phyloP scores from a whole-genome alignment of 2,113 vertebrate species.

The Panthera tigris region DNA sequence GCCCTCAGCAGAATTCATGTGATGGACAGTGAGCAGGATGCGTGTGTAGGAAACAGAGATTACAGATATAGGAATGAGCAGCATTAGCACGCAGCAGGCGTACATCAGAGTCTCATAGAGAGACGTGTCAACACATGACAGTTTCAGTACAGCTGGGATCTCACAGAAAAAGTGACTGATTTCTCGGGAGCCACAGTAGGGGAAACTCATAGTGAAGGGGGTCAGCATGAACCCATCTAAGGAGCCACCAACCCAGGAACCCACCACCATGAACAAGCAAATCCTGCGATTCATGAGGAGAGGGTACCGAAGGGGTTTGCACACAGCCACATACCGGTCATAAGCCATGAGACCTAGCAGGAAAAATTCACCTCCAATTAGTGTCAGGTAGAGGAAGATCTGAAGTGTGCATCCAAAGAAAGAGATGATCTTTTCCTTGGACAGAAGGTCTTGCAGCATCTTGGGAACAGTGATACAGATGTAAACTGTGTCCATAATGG shows the following conservation, averaged over 20 bases:
- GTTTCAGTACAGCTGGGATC: conserved; percentile 22
- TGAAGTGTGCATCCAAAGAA: conserved; percentile 58
- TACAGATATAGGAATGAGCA: conserved; percentile 30
- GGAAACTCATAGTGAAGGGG: conserved; percentile 56
- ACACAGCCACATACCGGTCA: conserved; percentile 53
- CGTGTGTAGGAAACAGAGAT: conserved; percentile 41
- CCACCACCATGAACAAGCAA: conserved; percentile 39
- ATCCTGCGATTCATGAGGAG: conserved; percentile 55
- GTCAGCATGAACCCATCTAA: conserved; percentile 66
- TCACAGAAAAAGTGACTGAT: conserved; percentile 70
- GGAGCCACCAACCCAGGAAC: conserved; percentile 54
- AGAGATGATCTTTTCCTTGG: conserved; percentile 56
- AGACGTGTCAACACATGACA: conserved; percentile 28
- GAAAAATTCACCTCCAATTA: conserved; percentile 56
- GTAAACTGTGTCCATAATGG: conserved; percentile 61
- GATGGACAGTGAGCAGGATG: conserved; percentile 50
- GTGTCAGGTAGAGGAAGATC: conserved; percentile 60
- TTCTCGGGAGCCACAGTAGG: conserved; percentile 36
- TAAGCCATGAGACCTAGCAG: conserved; percentile 68
- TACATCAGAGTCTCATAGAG: conserved; percentile 65
- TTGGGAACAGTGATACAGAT: conserved; percentile 66
- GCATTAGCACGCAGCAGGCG: conserved; percentile 48
- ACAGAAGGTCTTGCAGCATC: conserved; percentile 65
- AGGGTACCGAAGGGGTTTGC: conserved; percentile 43
- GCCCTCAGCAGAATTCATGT: conserved; percentile 49